These are phyloP conservation scores for Lates calcarifer DNA, from an alignment of 2,113 vertebrate genomes.

Conservation along the genomic window DNA sequence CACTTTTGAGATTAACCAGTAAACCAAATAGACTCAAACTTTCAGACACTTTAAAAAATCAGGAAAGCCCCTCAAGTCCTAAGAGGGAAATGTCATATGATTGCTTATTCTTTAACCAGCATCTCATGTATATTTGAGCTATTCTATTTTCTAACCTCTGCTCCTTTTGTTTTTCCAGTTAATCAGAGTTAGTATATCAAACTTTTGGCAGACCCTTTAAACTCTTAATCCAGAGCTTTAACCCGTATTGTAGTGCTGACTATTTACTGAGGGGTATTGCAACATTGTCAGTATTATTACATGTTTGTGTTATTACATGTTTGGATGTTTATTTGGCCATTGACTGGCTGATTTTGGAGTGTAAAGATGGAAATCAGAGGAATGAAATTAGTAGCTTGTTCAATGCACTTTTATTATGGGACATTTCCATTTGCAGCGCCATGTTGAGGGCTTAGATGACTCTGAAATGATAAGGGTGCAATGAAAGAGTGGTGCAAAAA, in stretches of 20 bases:
- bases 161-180: slow-evolving; percentile 53
- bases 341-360: slow-evolving; percentile 76
- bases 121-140: slow-evolving; percentile 59
- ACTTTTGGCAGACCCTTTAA: slow-evolving; percentile 58
- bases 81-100: slow-evolving; percentile 15
- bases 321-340: slow-evolving; percentile 77
- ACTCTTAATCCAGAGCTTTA: slow-evolving; percentile 69
- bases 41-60: slow-evolving; percentile 42
- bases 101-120: slow-evolving; percentile 53
- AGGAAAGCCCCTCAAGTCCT: neutral
- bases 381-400: slow-evolving; percentile 77
- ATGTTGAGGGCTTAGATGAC: slow-evolving; percentile 15
- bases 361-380: slow-evolving; percentile 71
- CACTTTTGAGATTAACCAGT: slow-evolving; percentile 22
- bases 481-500: slow-evolving; percentile 23
- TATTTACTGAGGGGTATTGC: slow-evolving; percentile 69
- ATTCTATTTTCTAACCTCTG: slow-evolving; percentile 48
- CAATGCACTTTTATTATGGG: slow-evolving; percentile 82
- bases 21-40: slow-evolving; percentile 53
- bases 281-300: slow-evolving; percentile 80
- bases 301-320: slow-evolving; percentile 68
- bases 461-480: slow-evolving; percentile 53
- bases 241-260: slow-evolving; percentile 57
- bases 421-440: slow-evolving; percentile 68
- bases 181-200: slow-evolving; percentile 51